Conservation (phyloP, 2,113 vertebrate species). For the Poecile atricapillus region DNA sequence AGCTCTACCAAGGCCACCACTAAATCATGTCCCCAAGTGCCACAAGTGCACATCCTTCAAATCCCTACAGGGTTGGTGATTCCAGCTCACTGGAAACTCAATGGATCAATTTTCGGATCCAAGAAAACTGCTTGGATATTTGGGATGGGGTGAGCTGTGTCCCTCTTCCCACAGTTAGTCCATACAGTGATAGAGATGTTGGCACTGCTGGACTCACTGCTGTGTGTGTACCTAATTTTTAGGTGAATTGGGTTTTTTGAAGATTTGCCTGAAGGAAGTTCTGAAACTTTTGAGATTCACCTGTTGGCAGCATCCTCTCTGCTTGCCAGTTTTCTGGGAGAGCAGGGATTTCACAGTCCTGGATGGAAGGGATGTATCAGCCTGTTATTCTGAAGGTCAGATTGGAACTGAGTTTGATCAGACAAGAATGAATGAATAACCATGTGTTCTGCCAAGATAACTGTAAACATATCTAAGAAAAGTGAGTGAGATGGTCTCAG, state of each 20-base stretch:
- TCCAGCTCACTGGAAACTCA: background rate
- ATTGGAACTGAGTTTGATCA: slow-evolving; percentile 38
- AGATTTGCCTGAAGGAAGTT: background rate
- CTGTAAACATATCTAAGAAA: background rate
- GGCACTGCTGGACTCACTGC: fast-evolving
- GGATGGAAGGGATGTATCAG: background rate
- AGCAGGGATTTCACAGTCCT: background rate
- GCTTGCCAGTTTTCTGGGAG: background rate
- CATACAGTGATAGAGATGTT: no score
- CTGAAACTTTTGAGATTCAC: background rate
- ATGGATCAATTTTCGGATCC: background rate
- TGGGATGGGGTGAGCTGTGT: background rate
- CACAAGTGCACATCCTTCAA: background rate
- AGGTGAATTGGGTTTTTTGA: fast-evolving
- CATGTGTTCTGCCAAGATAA: slow-evolving; percentile 49
- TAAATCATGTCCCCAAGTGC: background rate
- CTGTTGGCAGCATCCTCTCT: background rate
- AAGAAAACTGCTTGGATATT: background rate
- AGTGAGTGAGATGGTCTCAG: background rate
- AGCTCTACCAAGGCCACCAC: background rate
- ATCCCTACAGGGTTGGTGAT: background rate
- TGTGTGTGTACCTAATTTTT: background rate
- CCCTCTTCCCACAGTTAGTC: background rate
- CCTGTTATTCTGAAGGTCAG: background rate
- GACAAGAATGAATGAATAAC: slow-evolving; percentile 43